Base-by-base conservation (phyloP, 2,797 vertebrate genomes). In the Oreortyx pictus region DNA sequence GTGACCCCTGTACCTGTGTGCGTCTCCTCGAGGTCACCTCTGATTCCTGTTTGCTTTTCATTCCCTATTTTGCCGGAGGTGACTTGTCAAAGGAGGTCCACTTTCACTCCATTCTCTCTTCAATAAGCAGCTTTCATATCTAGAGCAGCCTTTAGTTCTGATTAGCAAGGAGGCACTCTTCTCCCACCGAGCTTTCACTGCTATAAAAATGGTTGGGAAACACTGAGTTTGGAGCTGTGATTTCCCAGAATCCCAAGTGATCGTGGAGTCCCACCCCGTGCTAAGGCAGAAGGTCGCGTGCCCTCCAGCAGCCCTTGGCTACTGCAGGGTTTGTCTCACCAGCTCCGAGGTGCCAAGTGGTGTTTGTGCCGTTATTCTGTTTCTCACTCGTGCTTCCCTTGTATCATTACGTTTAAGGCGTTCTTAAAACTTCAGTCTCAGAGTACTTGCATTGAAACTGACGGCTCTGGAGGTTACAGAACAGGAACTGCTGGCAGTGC, bases 1-100 rank as follows among this genome's bases (percentile, higher is more conserved):
- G 83, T n/a, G 50, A 70, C 35, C 43, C 67, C 16, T 17, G 77
- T 13, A n/a, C 41, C 62, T 49, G 7, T n/a, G 31, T 17, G 1
- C 35, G 75, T 44, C 65, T 85, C 33, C 57, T 78, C 67, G 73
- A 76, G 65, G 61, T 65, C 85, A 60, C 43, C 27, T 47, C 46
- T 17, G 19, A 24, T 41, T 22, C 13, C 15, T 37, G 7, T n/a
- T 8, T 16, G 6, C 18, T 47, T 77, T 24, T n/a, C 23, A 49
- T 43, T 80, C 47, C 20, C 16, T 43, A 1, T 61, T 82, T 85
- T 50, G 25, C 27, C 37, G 73, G 57, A 43, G 37, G 29, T 57
- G 17, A n/a, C 37, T 79, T 75, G 17, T 47, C 71, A 47, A 47
- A 85, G 35, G 46, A 82, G 67, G 46, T 70, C 66, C 47, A 0